Evolutionary conservation across 1,140 invertebrate species (phyloP).

Genomic region (Psilanteris sp.): DNA sequence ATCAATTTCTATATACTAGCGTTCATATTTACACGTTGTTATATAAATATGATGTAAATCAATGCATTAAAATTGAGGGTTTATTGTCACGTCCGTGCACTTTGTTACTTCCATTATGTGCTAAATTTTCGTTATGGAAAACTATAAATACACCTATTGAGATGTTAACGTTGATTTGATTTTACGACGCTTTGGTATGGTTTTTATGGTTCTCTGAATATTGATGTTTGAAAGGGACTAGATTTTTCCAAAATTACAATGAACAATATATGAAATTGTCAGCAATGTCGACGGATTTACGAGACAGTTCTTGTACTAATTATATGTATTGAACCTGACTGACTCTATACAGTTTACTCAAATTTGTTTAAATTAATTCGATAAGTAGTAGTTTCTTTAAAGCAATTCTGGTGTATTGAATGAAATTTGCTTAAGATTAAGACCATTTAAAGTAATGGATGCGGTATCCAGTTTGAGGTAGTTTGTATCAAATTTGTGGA

Average conservation of each 20-base stretch:
- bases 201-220: conserved; percentile 40
- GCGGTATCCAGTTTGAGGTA: too few relatives aligned
- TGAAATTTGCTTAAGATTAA: too few relatives aligned
- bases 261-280: conserved; percentile 4
- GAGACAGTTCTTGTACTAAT: too few relatives aligned
- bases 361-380: too few relatives aligned
- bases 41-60: conserved; percentile 56
- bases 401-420: too few relatives aligned
- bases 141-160: conserved; percentile 47
- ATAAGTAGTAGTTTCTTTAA: too few relatives aligned
- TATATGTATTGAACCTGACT: too few relatives aligned
- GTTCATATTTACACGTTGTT: conserved; percentile 43
- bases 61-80: conserved; percentile 30
- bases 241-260: conserved; percentile 39
- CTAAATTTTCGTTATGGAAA: conserved; percentile 33
- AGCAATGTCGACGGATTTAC: conserved; percentile 9
- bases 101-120: conserved; percentile 43
- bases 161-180: conserved; percentile 53
- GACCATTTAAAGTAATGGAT: too few relatives aligned
- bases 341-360: too few relatives aligned
- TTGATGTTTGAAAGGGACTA: conserved; percentile 2
- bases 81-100: conserved; percentile 35
- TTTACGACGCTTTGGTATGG: conserved; percentile 18
- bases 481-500: too few relatives aligned
- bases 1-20: conserved; percentile 41